Conservation (phyloP, 1,140 invertebrate species). For the Neuroterus valhalla region DNA sequence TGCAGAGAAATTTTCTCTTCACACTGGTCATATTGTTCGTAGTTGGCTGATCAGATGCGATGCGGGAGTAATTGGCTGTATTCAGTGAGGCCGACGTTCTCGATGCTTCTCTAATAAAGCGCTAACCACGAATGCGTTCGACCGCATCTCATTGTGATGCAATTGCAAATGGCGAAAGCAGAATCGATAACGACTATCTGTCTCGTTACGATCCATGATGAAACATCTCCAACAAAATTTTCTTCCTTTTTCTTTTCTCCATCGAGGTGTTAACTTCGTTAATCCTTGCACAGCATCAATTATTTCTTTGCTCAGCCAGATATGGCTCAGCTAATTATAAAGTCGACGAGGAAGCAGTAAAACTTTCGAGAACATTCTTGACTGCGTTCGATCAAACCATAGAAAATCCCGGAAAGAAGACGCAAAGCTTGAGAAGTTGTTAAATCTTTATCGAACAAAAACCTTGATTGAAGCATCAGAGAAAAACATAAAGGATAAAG, state of each 20-base stretch:
- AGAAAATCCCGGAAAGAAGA: background rate
- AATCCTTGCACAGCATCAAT: too few species aligned
- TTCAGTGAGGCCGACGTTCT: constrained; percentile 15
- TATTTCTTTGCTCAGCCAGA: too few species aligned
- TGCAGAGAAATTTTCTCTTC: background rate
- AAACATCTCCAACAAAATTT: background rate
- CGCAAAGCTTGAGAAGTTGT: background rate
- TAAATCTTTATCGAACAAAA: constrained; percentile 9
- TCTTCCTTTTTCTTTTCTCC: background rate
- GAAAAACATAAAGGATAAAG: too few species aligned
- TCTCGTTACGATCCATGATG: background rate
- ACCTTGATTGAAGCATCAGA: background rate
- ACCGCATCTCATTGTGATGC: constrained; percentile 19
- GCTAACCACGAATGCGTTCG: constrained; percentile 16
- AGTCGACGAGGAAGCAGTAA: background rate
- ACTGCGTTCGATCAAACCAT: background rate
- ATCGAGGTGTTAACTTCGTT: background rate
- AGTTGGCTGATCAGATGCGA: constrained; percentile 20
- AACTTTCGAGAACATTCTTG: background rate
- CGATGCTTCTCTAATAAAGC: constrained; percentile 25
- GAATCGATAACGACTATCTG: constrained; percentile 17
- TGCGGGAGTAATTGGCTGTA: constrained; percentile 8
- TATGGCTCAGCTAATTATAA: background rate
- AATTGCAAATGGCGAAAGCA: constrained; percentile 27
- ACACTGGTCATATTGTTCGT: background rate